A percentile compares a stretch with the other conserved stretches of the same genome.
These are phyloP conservation scores for Pantherophis guttatus DNA, from an alignment of 2,113 vertebrate species.

Conservation along the genomic window DNA sequence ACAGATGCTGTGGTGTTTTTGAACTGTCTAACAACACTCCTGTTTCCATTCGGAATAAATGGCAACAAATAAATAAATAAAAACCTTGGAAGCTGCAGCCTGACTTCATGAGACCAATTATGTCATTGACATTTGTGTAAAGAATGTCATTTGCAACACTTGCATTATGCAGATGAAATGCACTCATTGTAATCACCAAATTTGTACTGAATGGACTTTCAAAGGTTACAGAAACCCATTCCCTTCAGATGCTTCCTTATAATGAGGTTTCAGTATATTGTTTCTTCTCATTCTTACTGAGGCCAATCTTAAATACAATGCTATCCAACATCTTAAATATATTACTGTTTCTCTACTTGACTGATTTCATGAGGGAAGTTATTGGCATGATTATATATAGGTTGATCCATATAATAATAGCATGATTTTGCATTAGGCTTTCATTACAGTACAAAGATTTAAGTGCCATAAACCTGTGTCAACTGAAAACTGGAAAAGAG, in stretches of 20 bases:
- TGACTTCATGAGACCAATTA: not conserved
- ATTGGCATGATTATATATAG: not conserved
- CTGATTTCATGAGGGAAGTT: not conserved
- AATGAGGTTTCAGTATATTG: not conserved
- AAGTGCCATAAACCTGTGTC: not conserved
- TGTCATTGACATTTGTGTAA: not conserved
- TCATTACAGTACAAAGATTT: not conserved
- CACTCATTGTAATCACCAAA: not conserved
- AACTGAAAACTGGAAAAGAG: not conserved
- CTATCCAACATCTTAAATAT: not conserved
- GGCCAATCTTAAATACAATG: not conserved
- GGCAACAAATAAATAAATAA: not conserved
- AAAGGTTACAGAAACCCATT: not conserved
- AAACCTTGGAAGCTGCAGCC: not conserved
- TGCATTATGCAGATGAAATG: not conserved
- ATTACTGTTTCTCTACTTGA: not conserved
- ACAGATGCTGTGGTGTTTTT: not conserved
- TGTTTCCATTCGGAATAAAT: not conserved
- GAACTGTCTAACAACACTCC: not conserved
- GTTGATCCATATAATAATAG: not conserved
- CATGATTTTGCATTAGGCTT: not conserved
- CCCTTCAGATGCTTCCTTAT: not conserved
- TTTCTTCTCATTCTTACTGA: not conserved
- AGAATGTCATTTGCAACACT: not conserved
- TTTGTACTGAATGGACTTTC: not conserved